Conservation (phyloP, 2,797 vertebrate species). For the Notolepis coatsorum region DNA sequence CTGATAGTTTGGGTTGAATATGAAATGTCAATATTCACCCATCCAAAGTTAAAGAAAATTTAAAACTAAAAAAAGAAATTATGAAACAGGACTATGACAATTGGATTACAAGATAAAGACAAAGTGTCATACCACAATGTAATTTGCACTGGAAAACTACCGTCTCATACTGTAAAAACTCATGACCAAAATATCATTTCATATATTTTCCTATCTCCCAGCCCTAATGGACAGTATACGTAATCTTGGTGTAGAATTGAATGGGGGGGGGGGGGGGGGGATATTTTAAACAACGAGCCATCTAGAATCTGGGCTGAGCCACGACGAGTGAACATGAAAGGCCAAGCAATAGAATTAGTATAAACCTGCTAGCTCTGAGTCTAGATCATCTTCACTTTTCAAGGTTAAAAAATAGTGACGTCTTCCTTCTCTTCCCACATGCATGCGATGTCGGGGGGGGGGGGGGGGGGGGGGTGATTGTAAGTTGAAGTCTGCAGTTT, state of each 20-base stretch:
- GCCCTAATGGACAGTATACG: too few relatives aligned
- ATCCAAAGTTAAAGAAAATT: too few relatives aligned
- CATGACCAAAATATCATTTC: too few relatives aligned
- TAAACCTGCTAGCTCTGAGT: constrained; percentile 1
- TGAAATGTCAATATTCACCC: constrained; percentile 2
- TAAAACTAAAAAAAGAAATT: too few relatives aligned
- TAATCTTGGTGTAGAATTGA: too few relatives aligned
- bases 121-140: too few relatives aligned
- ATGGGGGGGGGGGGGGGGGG: constrained; percentile 25
- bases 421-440: not conserved
- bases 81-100: too few relatives aligned
- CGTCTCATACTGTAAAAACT: too few relatives aligned
- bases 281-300: constrained; percentile 23
- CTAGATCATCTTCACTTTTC: constrained; percentile 21
- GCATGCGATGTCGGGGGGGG: constrained; percentile 12
- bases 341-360: constrained; percentile 43
- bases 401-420: constrained; percentile 26
- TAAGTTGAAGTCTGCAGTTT: constrained; percentile 17
- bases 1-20: constrained; percentile 34
- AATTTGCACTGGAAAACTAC: too few relatives aligned
- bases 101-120: too few relatives aligned
- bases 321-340: constrained; percentile 39
- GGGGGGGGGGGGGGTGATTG: not conserved
- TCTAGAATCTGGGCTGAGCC: constrained; percentile 58
- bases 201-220: too few relatives aligned